Percentiles rank a stretch among this genome's conserved stretches.
Conservation (phyloP, 2,113 vertebrate genomes). For the Alouatta palliata region DNA sequence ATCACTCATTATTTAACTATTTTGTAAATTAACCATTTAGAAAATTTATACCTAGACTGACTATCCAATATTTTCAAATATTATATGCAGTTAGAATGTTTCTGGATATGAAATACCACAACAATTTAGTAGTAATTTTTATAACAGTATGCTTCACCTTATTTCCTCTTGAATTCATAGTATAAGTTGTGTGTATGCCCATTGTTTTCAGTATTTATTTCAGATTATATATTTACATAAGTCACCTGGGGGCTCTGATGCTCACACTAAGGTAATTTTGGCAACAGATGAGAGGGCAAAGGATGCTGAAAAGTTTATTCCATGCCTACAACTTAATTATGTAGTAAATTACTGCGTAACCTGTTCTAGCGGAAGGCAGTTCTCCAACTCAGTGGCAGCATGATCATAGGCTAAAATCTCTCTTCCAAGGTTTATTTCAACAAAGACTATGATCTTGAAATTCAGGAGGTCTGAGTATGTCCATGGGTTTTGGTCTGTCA, state of each 20-base stretch:
- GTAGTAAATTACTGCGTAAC: not conserved
- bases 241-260: not conserved
- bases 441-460: not conserved
- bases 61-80: constrained; percentile 13
- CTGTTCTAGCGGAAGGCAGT: not conserved
- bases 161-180: not conserved
- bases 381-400: not conserved
- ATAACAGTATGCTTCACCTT: not conserved
- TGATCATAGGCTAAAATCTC: not conserved
- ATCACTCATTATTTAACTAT: not conserved
- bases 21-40: constrained; percentile 1
- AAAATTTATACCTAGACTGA: not conserved
- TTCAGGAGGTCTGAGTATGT: not conserved
- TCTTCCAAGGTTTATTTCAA: not conserved
- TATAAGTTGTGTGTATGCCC: not conserved
- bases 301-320: not conserved
- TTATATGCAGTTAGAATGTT: not conserved
- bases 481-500: not conserved
- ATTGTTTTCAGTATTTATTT: not conserved
- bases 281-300: not conserved
- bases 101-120: not conserved
- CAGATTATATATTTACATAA: not conserved
- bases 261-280: not conserved
- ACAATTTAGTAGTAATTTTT: not conserved
- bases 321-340: not conserved